phyloP scores from a whole-genome alignment of 1,140 invertebrate genomes.

The Scylla paramamosain region DNA sequence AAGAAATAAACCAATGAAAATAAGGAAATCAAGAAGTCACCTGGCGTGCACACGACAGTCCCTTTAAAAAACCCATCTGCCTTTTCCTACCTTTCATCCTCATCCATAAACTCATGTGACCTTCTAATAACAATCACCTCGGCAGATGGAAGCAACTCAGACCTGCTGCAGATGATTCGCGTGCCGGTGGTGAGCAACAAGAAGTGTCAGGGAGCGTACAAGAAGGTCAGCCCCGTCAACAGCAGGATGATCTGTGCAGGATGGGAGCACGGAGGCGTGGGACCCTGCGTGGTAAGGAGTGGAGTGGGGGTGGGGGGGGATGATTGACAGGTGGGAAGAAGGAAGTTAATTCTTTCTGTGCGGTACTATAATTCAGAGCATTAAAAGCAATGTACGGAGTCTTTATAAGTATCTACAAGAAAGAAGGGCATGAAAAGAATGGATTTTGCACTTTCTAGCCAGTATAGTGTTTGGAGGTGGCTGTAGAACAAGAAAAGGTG shows the following conservation, averaged over 20 bases:
- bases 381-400: not conserved
- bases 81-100: too few relatives aligned
- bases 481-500: too few relatives aligned
- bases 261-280: slow-evolving; percentile 73
- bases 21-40: too few relatives aligned
- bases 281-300: slow-evolving; percentile 70
- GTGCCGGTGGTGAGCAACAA: slow-evolving; percentile 64
- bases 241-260: slow-evolving; percentile 74
- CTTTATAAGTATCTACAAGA: too few relatives aligned
- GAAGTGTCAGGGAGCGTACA: slow-evolving; percentile 64
- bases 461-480: too few relatives aligned
- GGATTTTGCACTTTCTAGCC: too few relatives aligned
- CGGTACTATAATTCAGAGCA: not conserved
- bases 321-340: not conserved
- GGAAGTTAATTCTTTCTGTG: not conserved
- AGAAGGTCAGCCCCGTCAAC: slow-evolving; percentile 70
- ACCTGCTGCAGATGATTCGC: slow-evolving; percentile 71
- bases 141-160: slow-evolving; percentile 68
- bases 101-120: not conserved
- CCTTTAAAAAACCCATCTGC: too few relatives aligned
- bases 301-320: too few relatives aligned
- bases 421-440: too few relatives aligned
- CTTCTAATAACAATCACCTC: not conserved
- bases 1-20: too few relatives aligned
- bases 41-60: too few relatives aligned